Evolutionary conservation across 2,888 invertebrate genomes (phyloP), one percentile per base, ranked within the genome.

Genomic region (Dicroscelio sp.): DNA sequence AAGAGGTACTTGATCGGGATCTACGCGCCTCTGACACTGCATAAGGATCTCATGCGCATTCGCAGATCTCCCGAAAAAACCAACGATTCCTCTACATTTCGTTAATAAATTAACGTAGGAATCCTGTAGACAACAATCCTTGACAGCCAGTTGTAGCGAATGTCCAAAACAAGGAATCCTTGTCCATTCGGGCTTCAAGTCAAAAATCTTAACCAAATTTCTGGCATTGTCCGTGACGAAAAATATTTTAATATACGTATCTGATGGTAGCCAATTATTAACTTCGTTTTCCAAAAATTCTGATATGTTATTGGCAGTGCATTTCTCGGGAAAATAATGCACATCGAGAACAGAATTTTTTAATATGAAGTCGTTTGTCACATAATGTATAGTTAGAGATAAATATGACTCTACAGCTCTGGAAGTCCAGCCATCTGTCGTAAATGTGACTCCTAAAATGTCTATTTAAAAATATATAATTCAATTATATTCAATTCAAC

Each of bases 131-230:
- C 58, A 23, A 25, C 23, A 58, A 23, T 58, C 58, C 58, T n/a
- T 10, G 12, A 58, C 25, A 1, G 23, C 58, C 6, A 58, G 58
- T 17, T 58, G 17, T 12, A 58, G 23, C 23, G 17, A n/a, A 17
- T 58, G 58, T 23, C n/a, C 58, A 14, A 58, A 58, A 58, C 58
- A 58, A n/a, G 58, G 58, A n/a, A 58, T 58, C 17, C 58, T n/a
- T 12, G 8, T n/a, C 58, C 58, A 58, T 58, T 1, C n/a, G 3
- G 4, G 4, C 12, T 10, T 3, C 17, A 58, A 12, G 2, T 58
- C n/a, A 23, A 23, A n/a, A 17, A 58, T 2, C 12, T 25, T n/a
- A n/a, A 23, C 10, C 58, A 58, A n/a, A 12, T 58, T 58, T 58
- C 3, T 25, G 10, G 58, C 58, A 23, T 58, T 58, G 6, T 58